phyloP scores from a whole-genome alignment of 2,113 vertebrate genomes.

The Varanus komodoensis region DNA sequence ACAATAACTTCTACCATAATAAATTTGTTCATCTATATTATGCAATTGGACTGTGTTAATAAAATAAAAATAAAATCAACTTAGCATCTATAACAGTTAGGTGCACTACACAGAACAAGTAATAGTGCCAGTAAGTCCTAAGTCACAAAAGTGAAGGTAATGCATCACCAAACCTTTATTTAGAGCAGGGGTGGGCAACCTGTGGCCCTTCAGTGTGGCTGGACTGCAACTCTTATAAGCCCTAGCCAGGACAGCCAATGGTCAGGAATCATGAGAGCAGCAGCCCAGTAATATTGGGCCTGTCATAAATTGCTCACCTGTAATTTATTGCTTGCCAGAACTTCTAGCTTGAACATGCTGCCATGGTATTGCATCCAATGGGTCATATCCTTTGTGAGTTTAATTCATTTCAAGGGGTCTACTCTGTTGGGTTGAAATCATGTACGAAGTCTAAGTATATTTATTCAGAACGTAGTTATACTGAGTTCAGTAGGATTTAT shows the following conservation, averaged over 20 bases:
- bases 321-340: conserved; percentile 48
- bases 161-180: conserved; percentile 61
- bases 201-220: background rate
- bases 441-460: background rate
- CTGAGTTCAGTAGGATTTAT: background rate
- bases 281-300: background rate
- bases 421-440: no score
- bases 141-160: conserved; percentile 62
- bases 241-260: no score
- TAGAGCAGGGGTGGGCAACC: conserved; percentile 14
- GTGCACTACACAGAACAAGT: background rate
- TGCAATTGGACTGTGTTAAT: background rate
- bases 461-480: background rate
- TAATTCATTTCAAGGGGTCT: no score
- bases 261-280: no score
- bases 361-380: no score
- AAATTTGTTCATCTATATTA: background rate
- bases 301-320: background rate
- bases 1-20: background rate
- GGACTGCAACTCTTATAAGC: background rate
- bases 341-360: conserved; percentile 4
- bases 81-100: background rate
- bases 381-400: no score
- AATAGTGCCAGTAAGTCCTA: conserved; percentile 24
- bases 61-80: background rate